These are phyloP conservation scores for Cloeon dipterum DNA, from an alignment of 2,888 invertebrate genomes.

Conservation along the genomic window DNA sequence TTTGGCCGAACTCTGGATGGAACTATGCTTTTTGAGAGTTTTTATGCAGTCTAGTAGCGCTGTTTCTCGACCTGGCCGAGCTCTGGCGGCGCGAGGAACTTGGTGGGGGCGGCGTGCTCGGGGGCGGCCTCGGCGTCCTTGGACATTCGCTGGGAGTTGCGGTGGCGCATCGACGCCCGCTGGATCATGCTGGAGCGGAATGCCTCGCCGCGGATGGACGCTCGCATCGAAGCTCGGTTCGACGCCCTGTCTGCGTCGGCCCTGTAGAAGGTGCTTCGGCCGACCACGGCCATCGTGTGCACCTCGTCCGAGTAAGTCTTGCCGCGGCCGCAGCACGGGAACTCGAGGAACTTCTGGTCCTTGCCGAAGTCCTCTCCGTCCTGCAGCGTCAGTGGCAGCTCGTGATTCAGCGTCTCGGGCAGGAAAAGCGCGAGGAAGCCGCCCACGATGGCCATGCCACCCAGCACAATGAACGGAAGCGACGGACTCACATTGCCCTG, in stretches of 20 bases:
- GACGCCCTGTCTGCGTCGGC: constrained; percentile 10
- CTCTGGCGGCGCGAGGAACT: not conserved
- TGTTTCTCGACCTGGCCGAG: not conserved
- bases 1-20: no score
- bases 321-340: constrained; percentile 41
- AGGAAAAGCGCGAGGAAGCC: constrained; percentile 54
- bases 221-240: constrained; percentile 28
- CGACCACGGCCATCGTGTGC: constrained; percentile 2
- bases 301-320: constrained; percentile 14
- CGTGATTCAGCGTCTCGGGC: constrained; percentile 67
- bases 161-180: constrained; percentile 11
- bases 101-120: not conserved
- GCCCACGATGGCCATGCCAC: constrained; percentile 46
- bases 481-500: constrained; percentile 45
- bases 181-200: constrained; percentile 30
- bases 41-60: no score
- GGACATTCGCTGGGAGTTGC: constrained; percentile 2
- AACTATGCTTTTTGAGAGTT: no score
- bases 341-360: constrained; percentile 59
- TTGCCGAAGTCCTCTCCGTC: constrained; percentile 72
- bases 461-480: constrained; percentile 55
- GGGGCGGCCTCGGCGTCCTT: no score
- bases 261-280: constrained; percentile 5
- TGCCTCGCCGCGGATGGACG: constrained; percentile 37
- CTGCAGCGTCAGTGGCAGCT: constrained; percentile 62